A percentile compares a stretch with the other conserved stretches of the same genome.
Conservation (phyloP, 2,797 vertebrate genomes). For the Manis javanica region DNA sequence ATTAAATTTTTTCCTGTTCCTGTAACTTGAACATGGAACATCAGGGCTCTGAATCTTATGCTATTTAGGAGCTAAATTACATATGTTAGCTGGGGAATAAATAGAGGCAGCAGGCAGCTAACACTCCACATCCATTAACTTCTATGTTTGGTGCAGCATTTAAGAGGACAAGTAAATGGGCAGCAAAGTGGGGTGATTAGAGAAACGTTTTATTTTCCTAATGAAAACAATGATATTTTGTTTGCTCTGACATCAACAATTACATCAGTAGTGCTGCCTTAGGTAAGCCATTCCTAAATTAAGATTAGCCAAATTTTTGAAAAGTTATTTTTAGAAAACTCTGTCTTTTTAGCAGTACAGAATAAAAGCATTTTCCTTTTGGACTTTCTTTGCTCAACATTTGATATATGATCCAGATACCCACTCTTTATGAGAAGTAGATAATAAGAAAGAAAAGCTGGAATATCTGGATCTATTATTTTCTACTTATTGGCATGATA, state of each 20-base stretch:
- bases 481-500: neutral
- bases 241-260: neutral
- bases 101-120: neutral
- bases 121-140: neutral
- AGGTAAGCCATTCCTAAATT: neutral
- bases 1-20: neutral
- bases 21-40: neutral
- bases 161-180: neutral
- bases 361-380: neutral
- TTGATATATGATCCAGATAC: neutral
- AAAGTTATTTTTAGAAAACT: neutral
- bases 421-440: neutral
- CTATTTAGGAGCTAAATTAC: neutral
- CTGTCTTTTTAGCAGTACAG: neutral
- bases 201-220: neutral
- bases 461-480: neutral
- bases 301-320: neutral
- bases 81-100: neutral
- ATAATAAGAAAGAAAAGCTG: neutral
- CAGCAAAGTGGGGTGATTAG: neutral
- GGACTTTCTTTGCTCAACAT: neutral
- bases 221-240: constrained; percentile 29
- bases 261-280: neutral
- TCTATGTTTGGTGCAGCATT: neutral
- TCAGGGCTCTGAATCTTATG: neutral